Conservation (phyloP, 2,797 vertebrate species). For the Sebastes steindachneri region DNA sequence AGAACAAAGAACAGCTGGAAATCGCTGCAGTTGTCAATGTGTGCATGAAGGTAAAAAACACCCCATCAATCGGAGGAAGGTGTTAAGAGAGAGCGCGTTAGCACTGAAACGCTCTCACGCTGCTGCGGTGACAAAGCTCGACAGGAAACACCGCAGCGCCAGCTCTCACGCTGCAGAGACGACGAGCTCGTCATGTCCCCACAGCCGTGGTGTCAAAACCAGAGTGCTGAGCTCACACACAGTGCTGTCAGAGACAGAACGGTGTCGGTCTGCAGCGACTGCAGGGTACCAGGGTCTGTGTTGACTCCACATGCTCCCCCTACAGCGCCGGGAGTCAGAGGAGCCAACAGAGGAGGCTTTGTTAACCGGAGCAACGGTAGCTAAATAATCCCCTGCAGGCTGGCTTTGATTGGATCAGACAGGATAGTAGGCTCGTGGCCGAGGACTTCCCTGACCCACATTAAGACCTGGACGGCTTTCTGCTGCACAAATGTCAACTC, state of each 20-base stretch:
- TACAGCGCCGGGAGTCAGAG: slow-evolving; percentile 42
- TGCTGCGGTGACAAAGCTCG: not conserved
- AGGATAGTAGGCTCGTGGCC: slow-evolving; percentile 44
- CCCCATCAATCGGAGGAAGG: not conserved
- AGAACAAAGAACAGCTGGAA: slow-evolving; percentile 1
- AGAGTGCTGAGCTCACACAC: not conserved
- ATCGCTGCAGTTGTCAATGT: not conserved
- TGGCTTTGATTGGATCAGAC: slow-evolving; percentile 76
- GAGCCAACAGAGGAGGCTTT: slow-evolving; percentile 56
- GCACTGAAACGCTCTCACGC: not conserved
- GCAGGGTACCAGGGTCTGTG: slow-evolving; percentile 9
- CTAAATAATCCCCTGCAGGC: slow-evolving; percentile 62
- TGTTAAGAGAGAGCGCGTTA: not conserved
- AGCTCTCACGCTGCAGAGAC: not conserved
- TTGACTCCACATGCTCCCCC: not conserved
- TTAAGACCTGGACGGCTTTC: not conserved
- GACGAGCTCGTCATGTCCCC: not conserved
- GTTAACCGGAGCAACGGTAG: slow-evolving; percentile 32
- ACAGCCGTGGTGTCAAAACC: slow-evolving; percentile 34
- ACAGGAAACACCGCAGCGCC: not conserved
- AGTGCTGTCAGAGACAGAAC: not conserved
- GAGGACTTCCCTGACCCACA: slow-evolving; percentile 68
- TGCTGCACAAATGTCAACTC: not conserved
- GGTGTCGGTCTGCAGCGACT: not conserved
- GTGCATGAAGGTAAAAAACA: not conserved